Evolutionary conservation across 2,113 vertebrate genomes (phyloP), one percentile per base, ranked within the genome.

Genomic region (Lota lota): DNA sequence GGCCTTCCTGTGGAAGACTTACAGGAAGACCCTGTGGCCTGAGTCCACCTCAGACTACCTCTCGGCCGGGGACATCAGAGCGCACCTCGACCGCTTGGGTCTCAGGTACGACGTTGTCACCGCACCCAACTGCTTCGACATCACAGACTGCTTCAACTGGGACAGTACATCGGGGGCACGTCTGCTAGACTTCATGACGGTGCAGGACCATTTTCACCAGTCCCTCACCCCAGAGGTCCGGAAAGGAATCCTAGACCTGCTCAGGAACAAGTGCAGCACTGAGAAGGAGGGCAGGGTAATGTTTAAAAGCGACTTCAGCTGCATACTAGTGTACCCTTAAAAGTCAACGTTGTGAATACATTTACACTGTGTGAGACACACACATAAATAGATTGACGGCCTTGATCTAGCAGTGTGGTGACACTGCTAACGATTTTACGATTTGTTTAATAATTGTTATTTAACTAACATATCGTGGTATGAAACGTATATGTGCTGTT

Each of bases 221-320:
- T 93, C 84, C 28, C 91, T 94, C 72, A 88, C 90, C 57, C 80
- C 85, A 4, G 91, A 94, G 66, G 78, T 94, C 24, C 93, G 85
- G 77, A 66, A 1, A 1, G 90, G 91, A 69, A 75, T 98, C 6
- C 68, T 92, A 3, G 90, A 94, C 61, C 89, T 94, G 3, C 85
- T 96, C 5, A 90, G 84, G 66, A 88, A 87, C 80, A 92, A 87
- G 77, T 96, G 92, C 84, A 95, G 94, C 80, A 61, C 87, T 40
- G 67, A 82, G 22, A 93, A 87, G 81, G 91, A 93, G 0, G 94
- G 93, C 61, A 94, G 84, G 21, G 65, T 94, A 12, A 16, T 94
- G 36, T 85, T 88, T 22, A 66, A 87, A 78, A 75, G 74, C 22
- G 60, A 28, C n/a, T 0, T 88, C 61, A 87, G 51, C 59, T 80